Conservation (phyloP, 2,113 vertebrate genomes). For the Serinus canaria region DNA sequence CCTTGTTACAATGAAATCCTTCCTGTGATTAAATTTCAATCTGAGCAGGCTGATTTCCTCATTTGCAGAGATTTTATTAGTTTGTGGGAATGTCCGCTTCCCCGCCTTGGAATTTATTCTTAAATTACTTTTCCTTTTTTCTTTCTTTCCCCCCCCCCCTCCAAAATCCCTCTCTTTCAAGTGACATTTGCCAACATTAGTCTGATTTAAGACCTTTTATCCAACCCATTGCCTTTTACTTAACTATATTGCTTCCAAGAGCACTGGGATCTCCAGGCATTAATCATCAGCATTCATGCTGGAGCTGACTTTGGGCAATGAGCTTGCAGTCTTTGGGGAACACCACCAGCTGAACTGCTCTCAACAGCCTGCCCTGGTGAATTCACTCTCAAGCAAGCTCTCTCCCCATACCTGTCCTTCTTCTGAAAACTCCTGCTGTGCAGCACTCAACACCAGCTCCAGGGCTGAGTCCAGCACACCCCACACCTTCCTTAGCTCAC, state of each 20-base stretch:
- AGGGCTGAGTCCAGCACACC: rapidly evolving
- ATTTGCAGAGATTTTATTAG: conserved; percentile 51
- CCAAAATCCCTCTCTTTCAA: conserved; percentile 62
- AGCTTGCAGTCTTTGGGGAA: conserved; percentile 29
- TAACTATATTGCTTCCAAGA: conserved; percentile 63
- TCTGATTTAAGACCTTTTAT: conserved; percentile 69
- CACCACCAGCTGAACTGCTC: conserved; percentile 18
- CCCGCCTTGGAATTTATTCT: conserved; percentile 41
- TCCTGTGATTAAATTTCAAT: conserved; percentile 58
- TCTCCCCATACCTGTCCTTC: not conserved
- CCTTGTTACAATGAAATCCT: conserved; percentile 34
- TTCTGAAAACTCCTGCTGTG: not conserved
- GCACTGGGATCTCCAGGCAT: conserved; percentile 47
- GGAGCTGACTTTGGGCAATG: conserved; percentile 30
- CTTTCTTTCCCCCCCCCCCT: not conserved
- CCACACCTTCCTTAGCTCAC: rapidly evolving
- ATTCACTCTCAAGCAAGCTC: conserved; percentile 2
- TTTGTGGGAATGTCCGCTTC: conserved; percentile 36
- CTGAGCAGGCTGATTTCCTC: conserved; percentile 49
- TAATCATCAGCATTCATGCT: conserved; percentile 17
- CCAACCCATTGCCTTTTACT: conserved; percentile 64
- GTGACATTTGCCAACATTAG: conserved; percentile 62
- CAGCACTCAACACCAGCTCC: rapidly evolving
- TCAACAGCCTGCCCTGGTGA: not conserved
- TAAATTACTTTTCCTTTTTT: not conserved